A percentile compares a stretch with the other conserved stretches of the same genome.
Conservation (phyloP, 2,113 vertebrate genomes). For the Ranitomeya imitator region DNA sequence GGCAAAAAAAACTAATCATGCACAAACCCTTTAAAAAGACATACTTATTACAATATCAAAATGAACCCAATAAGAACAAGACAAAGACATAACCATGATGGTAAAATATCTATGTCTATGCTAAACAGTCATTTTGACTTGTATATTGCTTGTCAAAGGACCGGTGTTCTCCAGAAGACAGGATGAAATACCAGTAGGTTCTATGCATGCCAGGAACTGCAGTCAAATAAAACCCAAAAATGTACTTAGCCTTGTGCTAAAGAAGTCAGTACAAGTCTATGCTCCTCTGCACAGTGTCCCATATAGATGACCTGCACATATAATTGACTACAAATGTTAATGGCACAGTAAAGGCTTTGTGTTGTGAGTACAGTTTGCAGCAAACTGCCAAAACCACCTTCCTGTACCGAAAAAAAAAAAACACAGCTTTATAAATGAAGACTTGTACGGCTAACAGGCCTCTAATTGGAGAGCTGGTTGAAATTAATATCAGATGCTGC, state of each 20-base stretch:
- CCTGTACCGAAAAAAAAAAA: conserved; percentile 16
- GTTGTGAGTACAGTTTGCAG: conserved; percentile 19
- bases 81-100: neutral
- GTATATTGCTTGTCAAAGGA: too few relatives aligned
- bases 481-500: conserved; percentile 61
- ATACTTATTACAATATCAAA: neutral
- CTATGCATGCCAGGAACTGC: neutral
- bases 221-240: neutral
- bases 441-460: conserved; percentile 60
- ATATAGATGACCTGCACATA: neutral
- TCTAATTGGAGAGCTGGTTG: conserved; percentile 59
- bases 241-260: neutral
- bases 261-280: neutral
- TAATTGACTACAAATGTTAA: conserved; percentile 46
- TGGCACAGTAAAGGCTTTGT: conserved; percentile 44
- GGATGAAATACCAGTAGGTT: too few relatives aligned
- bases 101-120: neutral
- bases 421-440: conserved; percentile 49
- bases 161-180: too few relatives aligned
- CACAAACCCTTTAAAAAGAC: too few relatives aligned
- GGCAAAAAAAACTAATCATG: too few relatives aligned
- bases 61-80: neutral
- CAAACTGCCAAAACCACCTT: conserved; percentile 42
- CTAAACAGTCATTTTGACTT: neutral
- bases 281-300: neutral